Evolutionary conservation across 2,797 vertebrate species (phyloP), one percentile per base, ranked within the genome.

Genomic region (Pogonophryne albipinna): DNA sequence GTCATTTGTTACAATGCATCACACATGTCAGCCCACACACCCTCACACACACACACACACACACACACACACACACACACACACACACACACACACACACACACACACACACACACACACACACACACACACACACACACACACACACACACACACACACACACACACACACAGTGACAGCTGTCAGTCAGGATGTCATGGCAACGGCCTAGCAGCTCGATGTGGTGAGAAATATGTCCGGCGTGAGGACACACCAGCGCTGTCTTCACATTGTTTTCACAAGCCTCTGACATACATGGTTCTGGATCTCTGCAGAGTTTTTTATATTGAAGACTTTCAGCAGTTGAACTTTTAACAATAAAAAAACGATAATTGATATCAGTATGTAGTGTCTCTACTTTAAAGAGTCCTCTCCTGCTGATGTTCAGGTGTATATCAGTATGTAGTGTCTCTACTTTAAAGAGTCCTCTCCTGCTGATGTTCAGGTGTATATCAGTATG

Each of bases 101-200:
- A 65, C 72, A 56, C 17, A 4, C 1, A 19, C 27, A 27, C 16
- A 38, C 57, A 10, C 56, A 68, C 66, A 41, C 41, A 3, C 62
- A 13, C 49, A 34, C 59, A 38, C 44, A 23, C 52, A 19, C 34
- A 46, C 57, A 47, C 57, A 45, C 60, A 23, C n/a, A 46, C 47
- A 66, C 55, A 23, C 62, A 46, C 71, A 58, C 65, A 65, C 53
- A 11, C 52, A 65, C 31, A 51, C 67, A 63, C 10, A 67, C 70
- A 59, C 16, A 66, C 76, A 63, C 16, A 3, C 64, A 6, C 68
- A 61, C 38, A 1, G 73, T 83, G 87, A 88, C 92, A 91, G 85
- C 87, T 90, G 88, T 92, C 92, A 90, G 53, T 91, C 85, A 90
- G 46, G 87, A 63, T 14, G 76, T 71, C 87, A 89, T 86, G 80